Evolutionary conservation across 1,140 invertebrate species (phyloP), one percentile per base, ranked within the genome.

Genomic region (Drosophila orena): DNA sequence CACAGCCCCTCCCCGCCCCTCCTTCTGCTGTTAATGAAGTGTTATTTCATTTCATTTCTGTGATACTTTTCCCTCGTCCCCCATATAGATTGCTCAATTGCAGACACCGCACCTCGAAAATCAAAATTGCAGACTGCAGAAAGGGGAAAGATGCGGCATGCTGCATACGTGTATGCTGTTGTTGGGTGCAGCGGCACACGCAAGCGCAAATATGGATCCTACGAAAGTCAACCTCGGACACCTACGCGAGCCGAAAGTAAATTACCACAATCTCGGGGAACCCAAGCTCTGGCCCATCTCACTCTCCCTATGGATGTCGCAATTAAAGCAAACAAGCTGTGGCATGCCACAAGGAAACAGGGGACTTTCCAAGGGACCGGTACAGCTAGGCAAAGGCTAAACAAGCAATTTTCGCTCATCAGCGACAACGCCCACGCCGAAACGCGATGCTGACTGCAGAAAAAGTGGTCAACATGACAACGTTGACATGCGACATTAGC

Each of bases 391-490:
- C 57, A 52, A 78, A 60, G 61, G 59, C 65, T 64, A 66, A 76
- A 79, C 76, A 69, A 76, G 77, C 75, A 52, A 77, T 84, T 84
- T 84, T 77, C 80, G 69, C 69, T 72, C 69, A 72, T 72, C 81
- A 81, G 69, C 78, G 61, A 85, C 78, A 73, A 84, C 80, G 71
- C 80, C 73, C 61, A 71, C 42, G 53, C 62, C 59, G 11, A 58
- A 55, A 60, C 76, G 68, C 47, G 30, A 43, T 10, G 46, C 27
- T 53, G 54, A 22, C 49, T 37, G 44, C 37, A 55, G 55, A 79
- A 88, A 89, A 89, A 90, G 71, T 89, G 77, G 72, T 60, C 84
- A 89, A 89, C 84, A 89, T 89, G 77, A 89, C 85, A 89, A 68
- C 56, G 73, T 72, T 89, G 84, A 89, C 84, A 89, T 89, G 84